Base-by-base conservation (phyloP, 2,888 invertebrate species). In the Gastrophysa polygoni region DNA sequence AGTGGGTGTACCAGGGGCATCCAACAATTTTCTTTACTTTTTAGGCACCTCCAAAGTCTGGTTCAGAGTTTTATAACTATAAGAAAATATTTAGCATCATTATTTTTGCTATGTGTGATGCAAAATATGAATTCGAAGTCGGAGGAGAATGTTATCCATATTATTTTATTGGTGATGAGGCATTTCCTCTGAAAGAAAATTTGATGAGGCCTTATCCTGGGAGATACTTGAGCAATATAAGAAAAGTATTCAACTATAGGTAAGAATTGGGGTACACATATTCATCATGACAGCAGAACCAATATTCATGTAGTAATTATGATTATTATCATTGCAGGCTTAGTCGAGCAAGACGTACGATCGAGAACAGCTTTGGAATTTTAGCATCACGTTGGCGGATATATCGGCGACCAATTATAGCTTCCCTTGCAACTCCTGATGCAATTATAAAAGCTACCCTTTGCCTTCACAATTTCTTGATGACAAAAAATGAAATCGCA, bases 351-450 rank as follows among this genome's bases (percentile, higher is more conserved):
- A 34, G 70, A 5, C n/a, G 70, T 1, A 16, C 52, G 28, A 68
- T 69, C 18, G 64, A 67, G 61, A 70, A 70, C 43, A 38, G 51
- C 1, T 68, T 68, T 60, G 70, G 66, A 0, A 66, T 69, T 56
- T 49, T 67, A 28, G 59, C 46, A 46, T 44, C 67, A 5, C 52
- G 68, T 29, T 69, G 66, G 64, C 18, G 64, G 52, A 69, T 66
- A 57, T 66, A 51, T 49, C 64, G 57, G 44, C 28, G 52, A 44
- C n/a, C 43, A 11, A 70, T 70, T 21, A 29, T 18, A 57, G 60
- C 64, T 18, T 51, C 55, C n/a, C 55, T 63, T 17, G 49, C 59
- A 28, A 68, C 57, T 34, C 32, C 57, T n/a, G 68, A 70, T 20
- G 61, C 48, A 34, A 68, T 68, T 17, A 57, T 69, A 5, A 66